Evolutionary conservation across 2,888 invertebrate species (phyloP).

Genomic region (Synergus laeviventris): DNA sequence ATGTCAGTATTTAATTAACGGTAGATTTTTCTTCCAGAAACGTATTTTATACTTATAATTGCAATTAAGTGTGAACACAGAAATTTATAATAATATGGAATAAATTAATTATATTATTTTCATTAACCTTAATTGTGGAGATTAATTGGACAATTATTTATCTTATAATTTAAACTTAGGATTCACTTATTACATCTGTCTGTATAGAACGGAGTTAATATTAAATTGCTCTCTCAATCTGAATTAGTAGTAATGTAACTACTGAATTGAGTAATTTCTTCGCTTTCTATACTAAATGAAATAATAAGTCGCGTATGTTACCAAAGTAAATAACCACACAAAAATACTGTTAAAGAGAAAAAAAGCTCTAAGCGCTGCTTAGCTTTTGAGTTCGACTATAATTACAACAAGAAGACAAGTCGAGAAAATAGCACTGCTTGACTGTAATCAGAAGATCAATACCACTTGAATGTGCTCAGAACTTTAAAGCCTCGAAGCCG

Average conservation of each 20-base stretch:
- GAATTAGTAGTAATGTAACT: background rate
- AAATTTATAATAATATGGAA: background rate
- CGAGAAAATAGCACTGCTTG: slow-evolving; percentile 1
- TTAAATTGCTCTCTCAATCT: background rate
- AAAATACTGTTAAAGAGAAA: background rate
- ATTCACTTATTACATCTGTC: background rate
- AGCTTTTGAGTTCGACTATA: background rate
- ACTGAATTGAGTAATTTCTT: too few species aligned
- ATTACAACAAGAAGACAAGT: background rate
- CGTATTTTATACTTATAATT: background rate
- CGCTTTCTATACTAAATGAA: background rate
- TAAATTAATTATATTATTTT: background rate
- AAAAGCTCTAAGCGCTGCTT: background rate
- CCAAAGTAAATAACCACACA: too few species aligned
- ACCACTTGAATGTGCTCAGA: slow-evolving; percentile 12
- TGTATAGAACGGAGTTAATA: too few species aligned
- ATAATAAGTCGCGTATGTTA: background rate
- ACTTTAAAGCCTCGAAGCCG: background rate
- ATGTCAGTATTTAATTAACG: background rate
- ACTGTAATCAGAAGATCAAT: slow-evolving; percentile 17
- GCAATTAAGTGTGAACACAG: background rate
- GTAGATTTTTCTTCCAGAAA: background rate
- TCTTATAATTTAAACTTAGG: background rate
- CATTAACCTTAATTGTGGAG: background rate
- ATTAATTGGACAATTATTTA: background rate